Base-by-base conservation (phyloP, 1,140 invertebrate genomes). In the Lordiphosa mommai region DNA sequence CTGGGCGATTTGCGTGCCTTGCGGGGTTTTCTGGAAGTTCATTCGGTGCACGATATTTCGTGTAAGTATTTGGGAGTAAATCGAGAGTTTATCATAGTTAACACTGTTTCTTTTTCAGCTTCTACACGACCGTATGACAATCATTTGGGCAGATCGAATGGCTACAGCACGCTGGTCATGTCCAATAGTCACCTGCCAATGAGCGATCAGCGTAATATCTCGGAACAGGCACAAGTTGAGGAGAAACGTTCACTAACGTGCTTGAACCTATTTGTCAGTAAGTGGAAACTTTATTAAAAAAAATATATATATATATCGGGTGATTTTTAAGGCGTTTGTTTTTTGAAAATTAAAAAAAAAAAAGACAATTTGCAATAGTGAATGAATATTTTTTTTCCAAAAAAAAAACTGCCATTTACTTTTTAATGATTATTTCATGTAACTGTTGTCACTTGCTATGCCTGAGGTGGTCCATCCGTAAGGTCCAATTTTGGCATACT, bases 171-270 rank as follows among this genome's bases (percentile, higher is more conserved):
- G 5, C 48, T 71, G 1, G 29, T 79, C 30, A 69, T 86, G 55
- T 23, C 20, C 10, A 76, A 60, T 32, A 69, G 34, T 9, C 58
- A 72, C 9, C 9, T 80, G 41, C 48, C 72, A 5, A 36, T 77
- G 1, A 67, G 68, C 20, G 74, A 87, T 10, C 87, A 89, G 10
- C 90, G 65, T 72, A 91, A 70, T 87, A 90, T 20, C 5, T 51
- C 77, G 5, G 89, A 89, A 36, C 87, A 89, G 72, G 88, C 89
- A 4, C 88, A 87, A 46, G 64, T 76, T 0, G 92, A 93, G 86
- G 92, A 94, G 72, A 92, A 94, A 71, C 92, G 93, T 68, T 97
- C 96, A 0, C 88, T 98, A 17, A 92, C 94, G 55, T 92, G 95
- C 12, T 88, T 98, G 1, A 93, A 94, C 88, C 91, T 93, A 30